Percentiles rank a stretch among this genome's conserved stretches.
These are phyloP conservation scores for Temnothorax rugatulus DNA, from an alignment of 2,888 invertebrate genomes.

Conservation along the genomic window DNA sequence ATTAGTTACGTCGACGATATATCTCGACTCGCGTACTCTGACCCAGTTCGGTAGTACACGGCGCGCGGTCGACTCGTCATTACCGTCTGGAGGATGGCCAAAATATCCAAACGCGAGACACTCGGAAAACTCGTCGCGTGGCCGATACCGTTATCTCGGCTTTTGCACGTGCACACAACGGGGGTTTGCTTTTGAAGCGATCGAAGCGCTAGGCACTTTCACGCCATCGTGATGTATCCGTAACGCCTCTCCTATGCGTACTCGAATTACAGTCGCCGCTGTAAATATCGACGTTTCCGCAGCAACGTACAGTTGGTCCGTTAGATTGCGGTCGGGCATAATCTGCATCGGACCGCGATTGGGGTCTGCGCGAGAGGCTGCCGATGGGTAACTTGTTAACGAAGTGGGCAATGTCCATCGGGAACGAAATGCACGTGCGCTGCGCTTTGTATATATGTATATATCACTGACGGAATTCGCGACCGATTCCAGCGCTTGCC, in stretches of 20 bases:
- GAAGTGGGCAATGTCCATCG: constrained; percentile 29
- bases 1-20: constrained; percentile 42
- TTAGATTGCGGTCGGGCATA: constrained; percentile 25
- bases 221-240: constrained; percentile 27
- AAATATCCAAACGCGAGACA: constrained; percentile 51
- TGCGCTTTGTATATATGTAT: not conserved
- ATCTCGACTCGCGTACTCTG: constrained; percentile 36
- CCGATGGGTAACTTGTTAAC: constrained; percentile 34
- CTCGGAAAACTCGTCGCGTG: constrained; percentile 40
- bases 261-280: constrained; percentile 37
- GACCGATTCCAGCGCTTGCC: not conserved
- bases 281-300: constrained; percentile 48
- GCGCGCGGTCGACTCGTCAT: constrained; percentile 55
- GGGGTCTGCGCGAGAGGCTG: constrained; percentile 11
- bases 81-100: constrained; percentile 68
- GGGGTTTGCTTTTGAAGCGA: constrained; percentile 2
- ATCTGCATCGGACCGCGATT: constrained; percentile 29
- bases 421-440: constrained; percentile 12
- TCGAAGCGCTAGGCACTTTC: constrained; percentile 25
- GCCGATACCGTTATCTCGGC: constrained; percentile 45
- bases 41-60: constrained; percentile 36
- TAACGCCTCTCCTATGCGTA: constrained; percentile 26
- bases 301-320: constrained; percentile 1
- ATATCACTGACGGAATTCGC: not conserved
- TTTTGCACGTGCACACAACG: constrained; percentile 34